Conservation (phyloP, 2,888 invertebrate genomes). For the Gymnocheta viridis region DNA sequence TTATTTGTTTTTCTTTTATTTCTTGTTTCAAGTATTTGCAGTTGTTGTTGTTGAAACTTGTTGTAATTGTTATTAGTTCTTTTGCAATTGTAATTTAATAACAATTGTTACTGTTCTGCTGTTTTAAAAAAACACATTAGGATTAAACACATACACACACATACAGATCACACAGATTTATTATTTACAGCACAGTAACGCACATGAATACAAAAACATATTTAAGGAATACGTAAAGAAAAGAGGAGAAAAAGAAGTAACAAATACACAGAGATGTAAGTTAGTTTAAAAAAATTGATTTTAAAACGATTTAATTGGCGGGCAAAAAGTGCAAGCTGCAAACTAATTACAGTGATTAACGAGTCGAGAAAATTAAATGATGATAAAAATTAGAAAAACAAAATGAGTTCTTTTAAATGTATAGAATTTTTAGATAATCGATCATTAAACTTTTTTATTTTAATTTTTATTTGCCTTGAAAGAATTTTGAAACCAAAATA, state of each 20-base stretch:
- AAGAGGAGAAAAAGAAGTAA: constrained; percentile 12
- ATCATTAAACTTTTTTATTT: no score
- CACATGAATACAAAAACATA: constrained; percentile 30
- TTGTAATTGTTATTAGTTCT: constrained; percentile 69
- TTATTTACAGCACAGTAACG: constrained; percentile 6
- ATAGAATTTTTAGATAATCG: not conserved
- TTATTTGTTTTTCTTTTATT: not conserved
- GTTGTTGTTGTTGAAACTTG: constrained; percentile 59
- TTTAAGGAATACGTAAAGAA: not conserved
- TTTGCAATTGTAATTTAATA: constrained; percentile 78
- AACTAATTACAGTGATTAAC: constrained; percentile 12
- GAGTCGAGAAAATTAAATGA: constrained; percentile 62
- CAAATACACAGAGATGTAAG: constrained; percentile 34
- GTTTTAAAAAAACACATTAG: constrained; percentile 1
- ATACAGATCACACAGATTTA: not conserved
- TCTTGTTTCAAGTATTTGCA: constrained; percentile 55
- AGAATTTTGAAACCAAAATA: no score
- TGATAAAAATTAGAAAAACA: not conserved
- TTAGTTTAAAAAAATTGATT: constrained; percentile 8
- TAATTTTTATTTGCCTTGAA: no score
- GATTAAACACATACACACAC: constrained; percentile 29
- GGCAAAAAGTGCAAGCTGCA: constrained; percentile 19
- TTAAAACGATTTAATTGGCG: constrained; percentile 7
- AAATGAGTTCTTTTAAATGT: not conserved
- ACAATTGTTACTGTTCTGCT: constrained; percentile 78